These are phyloP conservation scores for Hippocampus barbouri DNA, from an alignment of 2,113 vertebrate genomes.

Conservation along the genomic window DNA sequence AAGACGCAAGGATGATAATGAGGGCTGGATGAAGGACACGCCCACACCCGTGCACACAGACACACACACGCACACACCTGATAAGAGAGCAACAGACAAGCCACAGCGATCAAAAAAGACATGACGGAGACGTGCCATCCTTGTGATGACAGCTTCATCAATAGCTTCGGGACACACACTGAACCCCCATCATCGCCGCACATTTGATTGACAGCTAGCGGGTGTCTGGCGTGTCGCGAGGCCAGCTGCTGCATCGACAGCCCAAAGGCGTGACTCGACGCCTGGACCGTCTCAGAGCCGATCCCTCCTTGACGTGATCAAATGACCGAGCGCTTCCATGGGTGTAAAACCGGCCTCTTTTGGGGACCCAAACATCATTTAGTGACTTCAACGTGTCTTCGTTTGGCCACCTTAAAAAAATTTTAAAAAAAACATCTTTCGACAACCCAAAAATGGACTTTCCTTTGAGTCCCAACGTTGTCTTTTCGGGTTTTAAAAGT, in stretches of 20 bases:
- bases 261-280: slow-evolving; percentile 58
- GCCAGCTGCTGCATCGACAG: slow-evolving; percentile 61
- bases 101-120: slow-evolving; percentile 46
- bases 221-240: slow-evolving; percentile 78
- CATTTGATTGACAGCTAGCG: slow-evolving; percentile 80
- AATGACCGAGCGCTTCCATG: too few species aligned
- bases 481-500: too few species aligned
- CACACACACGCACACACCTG: slow-evolving; percentile 11
- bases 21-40: slow-evolving; percentile 47
- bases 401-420: too few species aligned
- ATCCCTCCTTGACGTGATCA: slow-evolving; percentile 65
- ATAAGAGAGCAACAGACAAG: slow-evolving; percentile 40
- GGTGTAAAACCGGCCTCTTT: too few species aligned
- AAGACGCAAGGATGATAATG: slow-evolving; percentile 49
- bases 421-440: too few species aligned
- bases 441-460: too few species aligned
- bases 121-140: slow-evolving; percentile 76
- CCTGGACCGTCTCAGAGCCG: slow-evolving; percentile 67
- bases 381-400: too few species aligned
- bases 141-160: slow-evolving; percentile 72
- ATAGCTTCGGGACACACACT: slow-evolving; percentile 73
- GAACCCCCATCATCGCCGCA: slow-evolving; percentile 21
- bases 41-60: not conserved
- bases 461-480: too few species aligned
- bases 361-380: too few species aligned